Evolutionary conservation across 2,113 vertebrate genomes (phyloP).

Genomic region (Ochotona princeps): DNA sequence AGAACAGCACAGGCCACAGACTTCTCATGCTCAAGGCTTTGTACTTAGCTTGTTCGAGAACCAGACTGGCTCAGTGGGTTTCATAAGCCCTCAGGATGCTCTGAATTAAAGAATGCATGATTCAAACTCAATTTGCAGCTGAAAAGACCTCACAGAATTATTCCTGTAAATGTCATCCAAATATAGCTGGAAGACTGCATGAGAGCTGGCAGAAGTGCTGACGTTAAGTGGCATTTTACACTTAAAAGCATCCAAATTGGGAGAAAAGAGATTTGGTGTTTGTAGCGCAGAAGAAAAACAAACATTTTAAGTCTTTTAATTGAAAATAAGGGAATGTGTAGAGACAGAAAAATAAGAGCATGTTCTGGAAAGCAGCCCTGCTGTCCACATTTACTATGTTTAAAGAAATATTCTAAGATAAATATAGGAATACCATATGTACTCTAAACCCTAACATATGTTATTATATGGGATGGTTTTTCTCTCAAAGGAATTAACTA

Average conservation of each 20-base stretch:
- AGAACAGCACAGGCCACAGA: not conserved
- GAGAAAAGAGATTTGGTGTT: not conserved
- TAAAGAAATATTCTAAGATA: constrained; percentile 60
- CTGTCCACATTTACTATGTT: constrained; percentile 44
- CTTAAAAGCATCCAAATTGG: constrained; percentile 23
- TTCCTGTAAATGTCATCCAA: constrained; percentile 45
- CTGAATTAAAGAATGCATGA: constrained; percentile 31
- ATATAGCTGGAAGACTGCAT: constrained; percentile 35
- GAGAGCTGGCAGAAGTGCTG: not conserved
- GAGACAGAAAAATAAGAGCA: constrained; percentile 54
- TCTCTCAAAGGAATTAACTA: constrained; percentile 29
- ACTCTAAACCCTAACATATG: constrained; percentile 48
- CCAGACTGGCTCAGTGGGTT: not conserved
- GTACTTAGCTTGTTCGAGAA: not conserved
- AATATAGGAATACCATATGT: constrained; percentile 42
- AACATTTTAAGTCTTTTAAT: constrained; percentile 47
- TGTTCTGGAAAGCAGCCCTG: constrained; percentile 51
- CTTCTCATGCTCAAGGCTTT: not conserved
- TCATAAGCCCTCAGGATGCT: not conserved
- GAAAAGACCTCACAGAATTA: constrained; percentile 58
- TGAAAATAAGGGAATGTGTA: constrained; percentile 46
- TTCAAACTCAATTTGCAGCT: constrained; percentile 35
- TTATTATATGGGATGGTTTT: not conserved
- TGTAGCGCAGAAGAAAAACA: constrained; percentile 58
- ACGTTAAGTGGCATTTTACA: constrained; percentile 52